Conservation (phyloP, 2,797 vertebrate species). For the Chromobotia macracanthus region DNA sequence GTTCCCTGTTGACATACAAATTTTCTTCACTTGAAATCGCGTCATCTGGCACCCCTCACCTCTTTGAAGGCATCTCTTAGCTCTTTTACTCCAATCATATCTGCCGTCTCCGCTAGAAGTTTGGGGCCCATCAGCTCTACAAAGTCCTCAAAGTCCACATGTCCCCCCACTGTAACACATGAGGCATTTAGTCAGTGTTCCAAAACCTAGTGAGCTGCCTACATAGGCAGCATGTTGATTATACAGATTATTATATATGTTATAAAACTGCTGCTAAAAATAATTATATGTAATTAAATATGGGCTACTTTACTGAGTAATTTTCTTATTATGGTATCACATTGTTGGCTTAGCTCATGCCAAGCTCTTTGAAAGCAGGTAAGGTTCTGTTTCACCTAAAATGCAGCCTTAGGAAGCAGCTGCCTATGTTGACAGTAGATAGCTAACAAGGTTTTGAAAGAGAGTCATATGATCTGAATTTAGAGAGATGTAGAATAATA, state of each 20-base stretch:
- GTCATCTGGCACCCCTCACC: slow-evolving; percentile 71
- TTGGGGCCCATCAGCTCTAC: slow-evolving; percentile 98
- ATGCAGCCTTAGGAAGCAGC: too few species aligned
- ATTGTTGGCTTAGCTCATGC: too few species aligned
- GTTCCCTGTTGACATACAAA: too few species aligned
- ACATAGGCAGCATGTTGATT: background rate
- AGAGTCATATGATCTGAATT: slow-evolving; percentile 6
- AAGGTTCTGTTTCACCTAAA: too few species aligned
- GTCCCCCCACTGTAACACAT: slow-evolving; percentile 86
- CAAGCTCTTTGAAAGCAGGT: too few species aligned
- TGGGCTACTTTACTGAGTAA: too few species aligned
- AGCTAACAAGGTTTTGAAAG: background rate
- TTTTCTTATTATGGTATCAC: too few species aligned
- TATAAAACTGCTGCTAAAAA: too few species aligned
- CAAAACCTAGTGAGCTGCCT: background rate
- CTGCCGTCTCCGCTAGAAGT: slow-evolving; percentile 94
- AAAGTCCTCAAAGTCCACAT: slow-evolving; percentile 98
- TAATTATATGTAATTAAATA: too few species aligned
- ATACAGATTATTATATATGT: background rate
- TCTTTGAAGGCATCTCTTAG: slow-evolving; percentile 96
- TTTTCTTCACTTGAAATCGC: too few species aligned
- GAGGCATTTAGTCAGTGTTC: background rate
- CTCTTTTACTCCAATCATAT: slow-evolving; percentile 98
- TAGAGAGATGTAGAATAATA: background rate
- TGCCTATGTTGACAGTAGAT: too few species aligned